These are phyloP conservation scores for Microtus richardsoni DNA, from an alignment of 2,113 vertebrate species.

Conservation along the genomic window DNA sequence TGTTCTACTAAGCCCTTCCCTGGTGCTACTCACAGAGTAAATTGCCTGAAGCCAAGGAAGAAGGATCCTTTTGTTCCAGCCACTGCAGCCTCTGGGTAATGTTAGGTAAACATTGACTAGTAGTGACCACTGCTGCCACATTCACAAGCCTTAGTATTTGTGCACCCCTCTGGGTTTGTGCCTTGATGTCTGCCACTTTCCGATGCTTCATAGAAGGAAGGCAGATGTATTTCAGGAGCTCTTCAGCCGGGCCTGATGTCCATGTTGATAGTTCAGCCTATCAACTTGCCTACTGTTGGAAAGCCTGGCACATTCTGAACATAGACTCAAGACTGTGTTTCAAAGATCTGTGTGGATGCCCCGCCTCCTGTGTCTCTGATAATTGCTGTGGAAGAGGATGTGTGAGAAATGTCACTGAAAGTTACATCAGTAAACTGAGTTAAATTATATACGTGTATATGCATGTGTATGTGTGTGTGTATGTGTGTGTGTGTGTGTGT, in stretches of 20 bases:
- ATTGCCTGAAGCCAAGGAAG: background rate
- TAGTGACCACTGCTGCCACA: background rate
- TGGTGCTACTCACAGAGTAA: slow-evolving; percentile 17
- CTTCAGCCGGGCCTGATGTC: background rate
- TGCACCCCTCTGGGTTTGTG: background rate
- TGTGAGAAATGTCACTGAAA: slow-evolving; percentile 27
- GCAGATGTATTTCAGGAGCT: background rate
- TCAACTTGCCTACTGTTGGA: background rate
- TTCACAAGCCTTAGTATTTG: background rate
- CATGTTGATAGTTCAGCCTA: background rate
- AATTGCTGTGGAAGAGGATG: background rate
- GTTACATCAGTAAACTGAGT: slow-evolving; percentile 15
- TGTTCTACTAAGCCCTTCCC: slow-evolving; percentile 9
- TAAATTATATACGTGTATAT: background rate
- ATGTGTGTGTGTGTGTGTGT: background rate
- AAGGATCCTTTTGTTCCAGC: background rate
- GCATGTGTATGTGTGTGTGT: background rate
- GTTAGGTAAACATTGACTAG: background rate
- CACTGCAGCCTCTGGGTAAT: background rate
- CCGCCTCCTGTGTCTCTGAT: background rate
- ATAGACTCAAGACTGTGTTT: slow-evolving; percentile 1
- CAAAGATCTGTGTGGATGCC: background rate
- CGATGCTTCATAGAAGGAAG: background rate
- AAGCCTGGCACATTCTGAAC: background rate
- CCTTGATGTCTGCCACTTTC: background rate